A percentile compares a stretch with the other conserved stretches of the same genome.
These are phyloP conservation scores for Rattus rattus DNA, from an alignment of 2,113 vertebrate species.

Conservation along the genomic window DNA sequence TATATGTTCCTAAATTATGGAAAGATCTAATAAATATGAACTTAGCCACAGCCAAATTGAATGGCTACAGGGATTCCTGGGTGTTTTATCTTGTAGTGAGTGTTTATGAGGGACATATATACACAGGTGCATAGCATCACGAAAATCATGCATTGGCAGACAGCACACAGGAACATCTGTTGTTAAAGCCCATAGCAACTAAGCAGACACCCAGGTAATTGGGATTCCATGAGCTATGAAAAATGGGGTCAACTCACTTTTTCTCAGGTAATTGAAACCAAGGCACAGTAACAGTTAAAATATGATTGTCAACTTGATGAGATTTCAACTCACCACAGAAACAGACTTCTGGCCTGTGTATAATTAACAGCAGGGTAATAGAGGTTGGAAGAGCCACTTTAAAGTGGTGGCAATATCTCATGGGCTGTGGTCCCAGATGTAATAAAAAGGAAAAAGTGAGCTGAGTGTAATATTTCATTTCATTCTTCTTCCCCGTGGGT, in stretches of 20 bases:
- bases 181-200: neutral
- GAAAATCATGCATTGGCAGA: neutral
- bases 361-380: neutral
- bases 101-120: neutral
- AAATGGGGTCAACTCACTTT: neutral
- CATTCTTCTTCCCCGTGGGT: neutral
- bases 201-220: neutral
- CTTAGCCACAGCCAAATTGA: conserved; percentile 30
- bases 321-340: neutral
- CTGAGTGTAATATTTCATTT: neutral
- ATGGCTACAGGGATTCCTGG: neutral
- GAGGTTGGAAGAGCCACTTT: neutral
- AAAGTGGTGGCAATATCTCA: neutral
- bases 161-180: neutral
- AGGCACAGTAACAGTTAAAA: neutral
- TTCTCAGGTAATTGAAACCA: neutral
- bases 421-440: neutral
- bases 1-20: neutral
- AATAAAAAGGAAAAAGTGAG: neutral
- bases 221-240: neutral
- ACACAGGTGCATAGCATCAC: neutral
- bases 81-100: neutral
- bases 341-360: neutral
- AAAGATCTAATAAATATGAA: conserved; percentile 46
- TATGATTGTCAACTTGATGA: neutral